A percentile compares a stretch with the other conserved stretches of the same genome.
Conservation (phyloP, 2,888 invertebrate species). For the Rutpela maculata region DNA sequence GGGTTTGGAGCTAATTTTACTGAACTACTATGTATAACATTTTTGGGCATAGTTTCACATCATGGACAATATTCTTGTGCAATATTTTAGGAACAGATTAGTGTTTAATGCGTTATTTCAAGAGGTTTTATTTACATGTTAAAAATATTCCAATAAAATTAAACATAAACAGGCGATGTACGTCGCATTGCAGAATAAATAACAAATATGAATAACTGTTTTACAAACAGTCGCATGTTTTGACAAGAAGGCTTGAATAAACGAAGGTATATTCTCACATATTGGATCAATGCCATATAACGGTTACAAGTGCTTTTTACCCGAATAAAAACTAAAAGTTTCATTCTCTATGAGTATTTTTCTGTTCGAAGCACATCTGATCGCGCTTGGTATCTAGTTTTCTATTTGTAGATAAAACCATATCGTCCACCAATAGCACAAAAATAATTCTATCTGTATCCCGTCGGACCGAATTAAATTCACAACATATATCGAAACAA, state of each 20-base stretch:
- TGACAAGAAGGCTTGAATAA: background rate
- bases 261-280: background rate
- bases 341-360: background rate
- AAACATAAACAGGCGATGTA: background rate
- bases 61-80: too few relatives aligned
- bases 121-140: too few relatives aligned
- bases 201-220: background rate
- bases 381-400: background rate
- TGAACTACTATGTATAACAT: too few relatives aligned
- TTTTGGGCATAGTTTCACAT: too few relatives aligned
- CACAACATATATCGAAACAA: constrained; percentile 4
- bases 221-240: background rate
- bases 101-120: too few relatives aligned
- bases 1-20: too few relatives aligned
- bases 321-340: background rate
- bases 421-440: background rate
- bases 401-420: background rate
- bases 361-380: background rate
- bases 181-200: background rate
- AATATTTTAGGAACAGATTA: too few relatives aligned
- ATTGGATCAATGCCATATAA: background rate
- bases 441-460: background rate
- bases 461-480: constrained; percentile 7
- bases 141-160: background rate
- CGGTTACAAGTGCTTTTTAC: background rate